These are phyloP conservation scores for Acleris laterana DNA, from an alignment of 2,888 invertebrate genomes.

Conservation along the genomic window DNA sequence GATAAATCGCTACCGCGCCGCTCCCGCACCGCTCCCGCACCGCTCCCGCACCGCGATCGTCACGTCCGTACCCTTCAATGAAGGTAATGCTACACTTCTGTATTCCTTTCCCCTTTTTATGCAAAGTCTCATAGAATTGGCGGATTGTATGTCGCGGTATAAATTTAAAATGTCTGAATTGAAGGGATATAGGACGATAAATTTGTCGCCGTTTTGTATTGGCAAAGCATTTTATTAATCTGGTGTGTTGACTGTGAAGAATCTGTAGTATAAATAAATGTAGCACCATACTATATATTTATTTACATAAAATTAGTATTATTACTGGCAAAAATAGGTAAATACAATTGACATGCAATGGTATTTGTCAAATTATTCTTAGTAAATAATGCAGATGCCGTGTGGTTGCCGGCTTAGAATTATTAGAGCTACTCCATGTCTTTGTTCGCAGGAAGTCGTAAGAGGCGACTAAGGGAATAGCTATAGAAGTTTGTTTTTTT, in stretches of 20 bases:
- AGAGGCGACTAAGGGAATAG: too few species aligned
- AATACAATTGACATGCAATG: too few species aligned
- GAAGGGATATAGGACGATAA: conserved; percentile 22
- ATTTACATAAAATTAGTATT: too few species aligned
- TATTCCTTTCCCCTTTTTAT: conserved; percentile 52
- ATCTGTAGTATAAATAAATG: too few species aligned
- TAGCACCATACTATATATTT: too few species aligned
- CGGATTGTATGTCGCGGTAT: conserved; percentile 39
- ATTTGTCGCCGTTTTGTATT: conserved; percentile 6
- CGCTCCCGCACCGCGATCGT: conserved; percentile 45
- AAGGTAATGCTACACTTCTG: conserved; percentile 59
- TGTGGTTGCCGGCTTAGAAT: too few species aligned
- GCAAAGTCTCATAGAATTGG: conserved; percentile 44
- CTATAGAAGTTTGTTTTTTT: too few species aligned
- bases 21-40: conserved; percentile 39
- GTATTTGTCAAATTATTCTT: too few species aligned
- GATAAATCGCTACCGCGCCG: conserved; percentile 54
- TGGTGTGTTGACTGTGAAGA: not conserved
- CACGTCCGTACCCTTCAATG: conserved; percentile 55
- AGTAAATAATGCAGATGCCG: too few species aligned
- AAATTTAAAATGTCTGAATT: conserved; percentile 27
- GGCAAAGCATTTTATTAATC: conserved; percentile 4
- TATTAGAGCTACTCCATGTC: too few species aligned
- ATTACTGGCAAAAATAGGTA: too few species aligned
- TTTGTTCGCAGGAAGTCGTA: too few species aligned